phyloP scores from a whole-genome alignment of 2,113 vertebrate species.

The Gracilinanus agilis region DNA sequence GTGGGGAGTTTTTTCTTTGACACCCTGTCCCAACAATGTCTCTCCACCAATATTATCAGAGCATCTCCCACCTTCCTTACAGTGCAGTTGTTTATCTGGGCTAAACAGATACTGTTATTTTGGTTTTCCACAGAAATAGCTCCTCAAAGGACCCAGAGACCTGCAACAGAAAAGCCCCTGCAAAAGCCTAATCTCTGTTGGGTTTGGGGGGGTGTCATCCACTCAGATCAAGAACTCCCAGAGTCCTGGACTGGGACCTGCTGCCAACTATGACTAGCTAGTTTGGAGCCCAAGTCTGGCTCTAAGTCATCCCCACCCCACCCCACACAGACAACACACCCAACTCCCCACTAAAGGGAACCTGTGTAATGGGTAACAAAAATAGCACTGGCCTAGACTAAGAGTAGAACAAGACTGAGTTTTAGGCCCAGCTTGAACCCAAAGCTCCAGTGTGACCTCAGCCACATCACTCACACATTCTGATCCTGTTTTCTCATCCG shows the following conservation, averaged over 20 bases:
- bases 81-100: not conserved
- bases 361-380: not conserved
- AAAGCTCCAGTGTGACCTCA: not conserved
- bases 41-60: not conserved
- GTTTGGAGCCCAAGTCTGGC: not conserved
- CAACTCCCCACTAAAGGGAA: not conserved
- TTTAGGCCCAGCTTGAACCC: not conserved
- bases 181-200: not conserved
- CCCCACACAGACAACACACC: not conserved
- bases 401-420: not conserved
- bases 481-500: slow-evolving; percentile 39
- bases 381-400: not conserved
- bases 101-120: slow-evolving; percentile 2
- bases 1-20: slow-evolving; percentile 56
- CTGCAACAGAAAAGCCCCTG: not conserved
- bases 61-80: not conserved
- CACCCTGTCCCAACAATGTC: not conserved
- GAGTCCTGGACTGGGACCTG: slow-evolving; percentile 1
- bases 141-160: not conserved
- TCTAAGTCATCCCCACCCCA: not conserved
- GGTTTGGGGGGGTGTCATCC: not conserved
- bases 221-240: not conserved
- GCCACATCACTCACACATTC: slow-evolving; percentile 9
- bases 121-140: not conserved
- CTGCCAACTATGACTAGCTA: not conserved